These are phyloP conservation scores for Sebastes diploproa DNA, from an alignment of 2,797 vertebrate species.

Conservation along the genomic window DNA sequence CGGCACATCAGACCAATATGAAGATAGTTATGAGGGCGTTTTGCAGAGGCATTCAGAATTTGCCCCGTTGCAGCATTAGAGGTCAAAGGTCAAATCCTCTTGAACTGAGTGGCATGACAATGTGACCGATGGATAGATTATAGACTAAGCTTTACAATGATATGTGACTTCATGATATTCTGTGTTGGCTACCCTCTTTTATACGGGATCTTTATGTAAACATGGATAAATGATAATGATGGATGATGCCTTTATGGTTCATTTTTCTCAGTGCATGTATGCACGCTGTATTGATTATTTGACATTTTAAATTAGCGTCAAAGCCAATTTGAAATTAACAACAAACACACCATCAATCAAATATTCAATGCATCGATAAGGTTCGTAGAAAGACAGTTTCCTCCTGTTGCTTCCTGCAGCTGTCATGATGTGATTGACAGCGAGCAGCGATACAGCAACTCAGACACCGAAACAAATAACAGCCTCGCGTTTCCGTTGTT, in stretches of 20 bases:
- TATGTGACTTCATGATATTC: too few species aligned
- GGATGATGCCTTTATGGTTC: neutral
- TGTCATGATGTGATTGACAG: neutral
- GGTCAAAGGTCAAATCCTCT: too few species aligned
- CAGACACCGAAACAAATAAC: neutral
- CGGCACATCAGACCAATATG: too few species aligned
- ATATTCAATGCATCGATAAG: neutral
- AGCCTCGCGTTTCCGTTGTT: neutral
- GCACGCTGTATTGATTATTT: slow-evolving; percentile 26
- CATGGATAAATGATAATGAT: too few species aligned
- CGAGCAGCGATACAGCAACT: neutral
- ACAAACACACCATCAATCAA: neutral
- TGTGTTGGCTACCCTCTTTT: too few species aligned
- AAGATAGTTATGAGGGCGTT: too few species aligned
- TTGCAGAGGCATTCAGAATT: too few species aligned
- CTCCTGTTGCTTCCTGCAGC: neutral
- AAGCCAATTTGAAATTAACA: slow-evolving; percentile 17
- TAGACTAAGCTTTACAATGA: too few species aligned
- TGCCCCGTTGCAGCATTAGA: too few species aligned
- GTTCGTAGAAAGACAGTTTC: neutral
- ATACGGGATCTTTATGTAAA: too few species aligned
- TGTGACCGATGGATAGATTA: too few species aligned
- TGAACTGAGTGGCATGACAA: too few species aligned
- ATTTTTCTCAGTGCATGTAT: neutral
- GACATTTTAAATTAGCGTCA: slow-evolving; percentile 16